Percentiles rank a stretch among this genome's conserved stretches.
These are phyloP conservation scores for Crematogaster levior DNA, from an alignment of 2,888 invertebrate species.

Conservation along the genomic window DNA sequence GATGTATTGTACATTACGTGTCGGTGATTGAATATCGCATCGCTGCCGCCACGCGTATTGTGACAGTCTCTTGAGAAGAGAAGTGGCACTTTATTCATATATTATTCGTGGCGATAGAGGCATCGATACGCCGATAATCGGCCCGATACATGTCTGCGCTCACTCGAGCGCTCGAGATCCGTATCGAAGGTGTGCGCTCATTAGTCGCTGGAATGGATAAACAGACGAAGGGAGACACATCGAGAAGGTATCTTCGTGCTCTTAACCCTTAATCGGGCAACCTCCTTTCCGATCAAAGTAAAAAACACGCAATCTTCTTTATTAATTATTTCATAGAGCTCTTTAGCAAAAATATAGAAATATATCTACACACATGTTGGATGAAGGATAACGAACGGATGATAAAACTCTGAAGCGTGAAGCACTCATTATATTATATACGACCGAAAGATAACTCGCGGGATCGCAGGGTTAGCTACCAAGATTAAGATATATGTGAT, in stretches of 20 bases:
- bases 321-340: background rate
- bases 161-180: constrained; percentile 29
- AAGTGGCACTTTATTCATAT: constrained; percentile 35
- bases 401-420: background rate
- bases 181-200: constrained; percentile 18
- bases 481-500: background rate
- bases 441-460: background rate
- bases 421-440: background rate
- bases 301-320: background rate
- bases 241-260: constrained; percentile 12
- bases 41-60: constrained; percentile 2
- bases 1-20: constrained; percentile 12
- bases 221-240: background rate
- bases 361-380: background rate
- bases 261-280: constrained; percentile 33
- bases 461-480: background rate
- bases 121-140: constrained; percentile 43
- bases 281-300: constrained; percentile 4
- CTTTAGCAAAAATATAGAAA: too few species aligned
- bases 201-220: constrained; percentile 36
- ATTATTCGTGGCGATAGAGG: constrained; percentile 25
- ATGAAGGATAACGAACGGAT: background rate
- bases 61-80: background rate
- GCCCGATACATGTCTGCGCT: constrained; percentile 23
- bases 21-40: constrained; percentile 30